Evolutionary conservation across 2,888 invertebrate genomes (phyloP).

Genomic region (Sthenelais limicola): DNA sequence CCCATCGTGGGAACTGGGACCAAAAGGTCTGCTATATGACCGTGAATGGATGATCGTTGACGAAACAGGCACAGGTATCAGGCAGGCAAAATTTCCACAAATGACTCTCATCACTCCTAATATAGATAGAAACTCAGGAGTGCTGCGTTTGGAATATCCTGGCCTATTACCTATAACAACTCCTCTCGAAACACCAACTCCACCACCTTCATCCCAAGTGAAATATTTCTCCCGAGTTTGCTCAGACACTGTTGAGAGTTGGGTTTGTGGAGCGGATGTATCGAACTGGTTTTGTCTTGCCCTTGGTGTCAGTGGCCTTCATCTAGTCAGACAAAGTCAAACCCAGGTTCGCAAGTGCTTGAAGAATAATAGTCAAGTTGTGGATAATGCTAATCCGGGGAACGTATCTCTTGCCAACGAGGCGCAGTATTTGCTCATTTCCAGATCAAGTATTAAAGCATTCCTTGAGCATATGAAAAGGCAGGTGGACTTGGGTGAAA

Average conservation of each 20-base stretch:
- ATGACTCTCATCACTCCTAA: conserved; percentile 85
- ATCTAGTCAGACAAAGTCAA: conserved; percentile 60
- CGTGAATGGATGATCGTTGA: conserved; percentile 94
- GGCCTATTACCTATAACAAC: not conserved
- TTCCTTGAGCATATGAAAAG: not conserved
- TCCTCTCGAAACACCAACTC: not conserved
- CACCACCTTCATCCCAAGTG: not conserved
- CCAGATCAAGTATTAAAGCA: conserved; percentile 80
- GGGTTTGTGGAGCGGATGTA: conserved; percentile 88
- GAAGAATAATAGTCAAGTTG: not conserved
- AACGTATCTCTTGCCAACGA: conserved; percentile 68
- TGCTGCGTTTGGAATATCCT: conserved; percentile 47
- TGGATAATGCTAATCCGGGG: too few relatives aligned
- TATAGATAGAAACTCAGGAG: conserved; percentile 77
- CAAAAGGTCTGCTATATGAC: conserved; percentile 88
- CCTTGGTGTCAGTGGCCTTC: conserved; percentile 78
- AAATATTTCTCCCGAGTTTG: conserved; percentile 9
- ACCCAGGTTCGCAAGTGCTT: conserved; percentile 30
- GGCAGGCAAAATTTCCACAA: conserved; percentile 87
- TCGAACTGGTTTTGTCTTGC: conserved; percentile 86
- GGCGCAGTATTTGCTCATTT: conserved; percentile 79
- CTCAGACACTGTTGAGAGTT: conserved; percentile 74
- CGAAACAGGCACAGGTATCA: conserved; percentile 85
- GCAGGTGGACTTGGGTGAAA: not conserved
- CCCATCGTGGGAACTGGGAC: conserved; percentile 81